Conservation (phyloP, 2,797 vertebrate genomes). For the Clarias pachynema region DNA sequence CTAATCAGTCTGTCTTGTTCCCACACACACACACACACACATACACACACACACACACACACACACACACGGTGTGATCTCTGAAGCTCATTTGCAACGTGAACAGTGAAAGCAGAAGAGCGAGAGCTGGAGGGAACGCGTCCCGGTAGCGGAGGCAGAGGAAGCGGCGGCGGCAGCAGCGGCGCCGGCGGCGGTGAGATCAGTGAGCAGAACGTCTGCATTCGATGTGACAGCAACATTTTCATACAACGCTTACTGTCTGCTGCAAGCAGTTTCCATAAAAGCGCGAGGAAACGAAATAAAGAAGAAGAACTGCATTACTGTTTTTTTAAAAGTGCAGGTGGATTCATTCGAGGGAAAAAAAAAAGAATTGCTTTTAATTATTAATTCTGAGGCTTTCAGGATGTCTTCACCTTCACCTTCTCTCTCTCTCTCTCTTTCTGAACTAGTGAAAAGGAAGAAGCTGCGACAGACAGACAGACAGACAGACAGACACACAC, state of each 20-base stretch:
- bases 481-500: not conserved
- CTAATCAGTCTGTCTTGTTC: slow-evolving; percentile 34
- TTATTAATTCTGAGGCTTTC: slow-evolving; percentile 8
- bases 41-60: slow-evolving; percentile 47
- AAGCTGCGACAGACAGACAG: not conserved
- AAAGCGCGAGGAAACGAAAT: not conserved
- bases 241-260: slow-evolving; percentile 69
- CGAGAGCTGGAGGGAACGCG: slow-evolving; percentile 47
- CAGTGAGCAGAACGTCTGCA: slow-evolving; percentile 45
- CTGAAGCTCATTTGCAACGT: slow-evolving; percentile 49
- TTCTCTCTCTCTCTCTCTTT: no score
- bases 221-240: slow-evolving; percentile 71
- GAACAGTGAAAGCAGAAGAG: slow-evolving; percentile 59
- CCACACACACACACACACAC: not conserved
- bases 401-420: not conserved
- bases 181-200: not conserved
- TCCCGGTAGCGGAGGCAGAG: not conserved
- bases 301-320: not conserved
- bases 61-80: slow-evolving; percentile 40
- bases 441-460: not conserved
- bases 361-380: not conserved
- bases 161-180: not conserved
- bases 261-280: slow-evolving; percentile 12
- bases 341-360: not conserved
- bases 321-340: not conserved